Evolutionary conservation across 2,888 invertebrate genomes (phyloP), one percentile per base, ranked within the genome.

Genomic region (Protonemura montana): DNA sequence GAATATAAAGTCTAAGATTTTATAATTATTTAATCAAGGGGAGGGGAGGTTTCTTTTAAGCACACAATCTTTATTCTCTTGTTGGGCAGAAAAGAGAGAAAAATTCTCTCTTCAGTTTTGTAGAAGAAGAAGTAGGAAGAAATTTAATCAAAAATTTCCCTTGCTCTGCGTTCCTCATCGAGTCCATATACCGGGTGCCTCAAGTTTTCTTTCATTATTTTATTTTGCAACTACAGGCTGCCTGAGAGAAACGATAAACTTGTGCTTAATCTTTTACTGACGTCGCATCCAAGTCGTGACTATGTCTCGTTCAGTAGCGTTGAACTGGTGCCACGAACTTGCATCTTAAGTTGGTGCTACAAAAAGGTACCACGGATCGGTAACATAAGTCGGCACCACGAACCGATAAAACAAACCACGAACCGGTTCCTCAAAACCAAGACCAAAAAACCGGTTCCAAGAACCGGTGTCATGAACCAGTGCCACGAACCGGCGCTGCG

Each of bases 61-160:
- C 82, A 82, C 82, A 26, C 82, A 82, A n/a, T 41, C 42, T 82
- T 82, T 42, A 82, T n/a, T 82, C 42, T 26, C 82, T 30, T 26
- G 25, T 84, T 76, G 84, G 84, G 76, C 59, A 84, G 84, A 76
- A 84, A 76, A 26, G 84, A 84, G 84, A 27, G 84, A 84, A 84
- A 84, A 84, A 84, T 84, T 26, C 28, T 84, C 84, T 42, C 41
- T 42, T 83, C 28, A 82, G 26, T 25, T 83, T 83, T 83, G 76
- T 27, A 84, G 59, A 84, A 84, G 84, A 84, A 85, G 86, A 87
- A 87, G 87, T 85, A 86, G 86, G 85, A 87, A 87, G 87, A 87
- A 87, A 87, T 87, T 86, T 87, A 87, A 87, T 87, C 87, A 87
- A 87, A 87, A 86, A 87, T 87, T 86, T 87, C 76, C 86, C 86